phyloP scores from a whole-genome alignment of 2,113 vertebrate genomes.

The Benthochromis sp. region DNA sequence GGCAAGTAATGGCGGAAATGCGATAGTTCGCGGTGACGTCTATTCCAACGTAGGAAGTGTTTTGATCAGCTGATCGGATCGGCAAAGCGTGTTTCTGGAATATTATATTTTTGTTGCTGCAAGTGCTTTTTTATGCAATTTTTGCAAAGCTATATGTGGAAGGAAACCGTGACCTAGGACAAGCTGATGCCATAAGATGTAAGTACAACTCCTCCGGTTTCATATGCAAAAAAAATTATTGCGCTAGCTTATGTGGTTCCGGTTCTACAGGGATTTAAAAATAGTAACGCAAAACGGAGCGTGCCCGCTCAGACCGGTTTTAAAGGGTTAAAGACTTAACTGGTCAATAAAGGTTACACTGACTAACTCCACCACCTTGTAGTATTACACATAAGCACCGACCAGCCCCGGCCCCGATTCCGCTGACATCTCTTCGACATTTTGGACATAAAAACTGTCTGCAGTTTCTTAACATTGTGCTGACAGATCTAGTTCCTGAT shows the following conservation, averaged over 20 bases:
- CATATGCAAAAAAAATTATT: background rate
- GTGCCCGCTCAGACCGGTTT: rapidly evolving
- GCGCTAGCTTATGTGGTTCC: rapidly evolving
- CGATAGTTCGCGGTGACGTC: rapidly evolving
- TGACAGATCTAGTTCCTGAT: background rate
- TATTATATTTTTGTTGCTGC: rapidly evolving
- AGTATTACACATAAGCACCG: rapidly evolving
- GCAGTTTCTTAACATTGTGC: rapidly evolving
- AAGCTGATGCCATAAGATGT: background rate
- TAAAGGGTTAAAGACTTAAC: background rate
- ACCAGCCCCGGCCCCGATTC: background rate
- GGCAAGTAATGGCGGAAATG: rapidly evolving
- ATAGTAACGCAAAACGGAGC: rapidly evolving
- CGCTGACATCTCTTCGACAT: rapidly evolving
- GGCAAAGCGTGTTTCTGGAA: rapidly evolving
- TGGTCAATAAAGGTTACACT: background rate
- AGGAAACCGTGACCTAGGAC: rapidly evolving
- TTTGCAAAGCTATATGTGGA: background rate
- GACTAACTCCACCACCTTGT: background rate
- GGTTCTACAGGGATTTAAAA: rapidly evolving
- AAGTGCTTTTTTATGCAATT: background rate
- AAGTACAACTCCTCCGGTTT: background rate
- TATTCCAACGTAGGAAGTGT: too few species aligned
- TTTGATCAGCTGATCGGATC: rapidly evolving
- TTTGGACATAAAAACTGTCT: rapidly evolving